These are phyloP conservation scores for Agrochola lychnidis DNA, from an alignment of 2,888 invertebrate genomes.

Conservation along the genomic window DNA sequence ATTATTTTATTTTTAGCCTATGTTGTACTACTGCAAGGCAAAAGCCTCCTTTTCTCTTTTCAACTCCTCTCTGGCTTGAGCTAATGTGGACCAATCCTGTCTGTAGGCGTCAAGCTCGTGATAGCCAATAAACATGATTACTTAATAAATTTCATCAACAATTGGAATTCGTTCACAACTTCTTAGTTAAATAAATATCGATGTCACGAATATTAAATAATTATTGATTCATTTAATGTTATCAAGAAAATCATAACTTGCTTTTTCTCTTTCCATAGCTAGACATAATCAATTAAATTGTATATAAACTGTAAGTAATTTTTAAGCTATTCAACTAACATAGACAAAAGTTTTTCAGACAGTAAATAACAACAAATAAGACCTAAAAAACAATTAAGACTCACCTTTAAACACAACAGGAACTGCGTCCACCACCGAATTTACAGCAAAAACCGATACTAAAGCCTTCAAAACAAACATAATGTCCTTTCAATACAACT, in stretches of 20 bases:
- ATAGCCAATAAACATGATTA: too few species aligned
- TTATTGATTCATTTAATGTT: not conserved
- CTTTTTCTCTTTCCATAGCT: not conserved
- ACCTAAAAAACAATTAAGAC: constrained; percentile 26
- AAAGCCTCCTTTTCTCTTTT: too few species aligned
- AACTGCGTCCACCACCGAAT: constrained; percentile 62
- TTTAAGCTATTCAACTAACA: not conserved
- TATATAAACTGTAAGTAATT: not conserved
- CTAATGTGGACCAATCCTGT: too few species aligned
- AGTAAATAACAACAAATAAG: not conserved
- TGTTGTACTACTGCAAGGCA: too few species aligned
- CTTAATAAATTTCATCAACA: not conserved
- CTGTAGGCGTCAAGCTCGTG: too few species aligned
- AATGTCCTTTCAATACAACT: constrained; percentile 42
- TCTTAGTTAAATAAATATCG: not conserved
- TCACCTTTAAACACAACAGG: constrained; percentile 80
- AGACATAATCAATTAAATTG: too few species aligned
- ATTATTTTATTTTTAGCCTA: too few species aligned
- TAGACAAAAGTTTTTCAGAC: not conserved
- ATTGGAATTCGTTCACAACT: not conserved
- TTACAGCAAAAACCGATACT: constrained; percentile 55
- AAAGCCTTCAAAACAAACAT: constrained; percentile 58
- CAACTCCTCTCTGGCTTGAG: too few species aligned
- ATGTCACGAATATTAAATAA: not conserved
- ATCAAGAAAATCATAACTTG: not conserved